A percentile compares a stretch with the other conserved stretches of the same genome.
These are phyloP conservation scores for Gobius niger DNA, from an alignment of 2,113 vertebrate species.

Conservation along the genomic window DNA sequence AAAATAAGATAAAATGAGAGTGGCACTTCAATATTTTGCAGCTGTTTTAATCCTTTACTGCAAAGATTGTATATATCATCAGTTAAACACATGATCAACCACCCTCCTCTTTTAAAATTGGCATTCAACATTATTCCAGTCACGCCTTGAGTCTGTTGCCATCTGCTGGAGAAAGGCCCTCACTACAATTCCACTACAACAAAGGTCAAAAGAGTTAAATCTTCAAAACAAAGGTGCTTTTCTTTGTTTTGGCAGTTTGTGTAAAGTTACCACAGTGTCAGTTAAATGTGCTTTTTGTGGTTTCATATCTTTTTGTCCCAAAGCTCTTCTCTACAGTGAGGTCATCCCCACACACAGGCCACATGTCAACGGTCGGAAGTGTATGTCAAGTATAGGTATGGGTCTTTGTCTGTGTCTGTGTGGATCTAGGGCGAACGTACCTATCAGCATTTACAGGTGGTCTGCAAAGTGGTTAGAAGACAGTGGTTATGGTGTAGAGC, in stretches of 20 bases:
- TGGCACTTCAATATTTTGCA: no score
- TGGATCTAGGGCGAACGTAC: slow-evolving; percentile 62
- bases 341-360: slow-evolving; percentile 62
- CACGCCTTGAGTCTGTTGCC: slow-evolving; percentile 55
- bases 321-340: slow-evolving; percentile 42
- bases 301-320: slow-evolving; percentile 62
- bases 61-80: no score
- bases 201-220: slow-evolving; percentile 37
- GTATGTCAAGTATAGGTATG: slow-evolving; percentile 29
- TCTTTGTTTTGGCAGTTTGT: slow-evolving; percentile 30
- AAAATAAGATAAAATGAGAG: no score
- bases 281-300: slow-evolving; percentile 64
- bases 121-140: no score
- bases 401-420: slow-evolving; percentile 26
- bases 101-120: no score
- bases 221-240: slow-evolving; percentile 19
- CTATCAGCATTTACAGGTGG: slow-evolving; percentile 74
- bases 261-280: slow-evolving; percentile 34
- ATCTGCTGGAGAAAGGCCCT: slow-evolving; percentile 65
- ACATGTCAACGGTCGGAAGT: slow-evolving; percentile 50
- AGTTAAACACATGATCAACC: no score
- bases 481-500: slow-evolving; percentile 66
- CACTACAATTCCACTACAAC: slow-evolving; percentile 49
- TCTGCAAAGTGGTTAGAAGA: slow-evolving; percentile 65
- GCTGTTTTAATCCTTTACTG: no score